A percentile compares a stretch with the other conserved stretches of the same genome.
Conservation (phyloP, 2,113 vertebrate genomes). For the Dermatemys mawii region DNA sequence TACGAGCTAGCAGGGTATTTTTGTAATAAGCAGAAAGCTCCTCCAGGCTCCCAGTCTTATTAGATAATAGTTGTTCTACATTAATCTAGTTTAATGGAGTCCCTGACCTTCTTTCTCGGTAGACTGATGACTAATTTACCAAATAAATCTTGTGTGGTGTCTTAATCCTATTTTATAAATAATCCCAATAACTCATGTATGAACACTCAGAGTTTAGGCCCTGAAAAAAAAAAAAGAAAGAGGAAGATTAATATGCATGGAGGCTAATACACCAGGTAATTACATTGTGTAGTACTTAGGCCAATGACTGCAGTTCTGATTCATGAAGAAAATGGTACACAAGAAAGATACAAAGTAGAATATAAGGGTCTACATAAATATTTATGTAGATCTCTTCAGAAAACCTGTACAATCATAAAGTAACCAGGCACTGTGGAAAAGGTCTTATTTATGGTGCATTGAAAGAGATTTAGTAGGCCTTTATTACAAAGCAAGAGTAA, state of each 20-base stretch:
- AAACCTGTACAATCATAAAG: conserved; percentile 13
- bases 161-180: conserved; percentile 58
- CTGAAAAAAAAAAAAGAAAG: neutral
- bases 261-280: neutral
- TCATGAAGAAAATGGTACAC: neutral
- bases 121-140: conserved; percentile 30
- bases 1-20: neutral
- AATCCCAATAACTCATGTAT: conserved; percentile 38
- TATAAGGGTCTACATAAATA: conserved; percentile 32
- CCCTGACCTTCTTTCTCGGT: conserved; percentile 43
- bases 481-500: conserved; percentile 51
- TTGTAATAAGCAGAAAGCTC: neutral
- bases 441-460: conserved; percentile 45
- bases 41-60: neutral
- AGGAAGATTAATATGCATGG: neutral
- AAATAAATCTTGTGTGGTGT: neutral
- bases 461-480: conserved; percentile 46
- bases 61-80: conserved; percentile 44
- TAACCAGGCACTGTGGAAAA: neutral
- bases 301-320: conserved; percentile 26
- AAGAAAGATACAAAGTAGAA: neutral
- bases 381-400: conserved; percentile 29
- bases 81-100: conserved; percentile 69
- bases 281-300: neutral
- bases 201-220: accelerated